Percentiles rank a stretch among this genome's conserved stretches.
These are phyloP conservation scores for Chydorus sphaericus DNA, from an alignment of 2,888 invertebrate genomes.

Conservation along the genomic window DNA sequence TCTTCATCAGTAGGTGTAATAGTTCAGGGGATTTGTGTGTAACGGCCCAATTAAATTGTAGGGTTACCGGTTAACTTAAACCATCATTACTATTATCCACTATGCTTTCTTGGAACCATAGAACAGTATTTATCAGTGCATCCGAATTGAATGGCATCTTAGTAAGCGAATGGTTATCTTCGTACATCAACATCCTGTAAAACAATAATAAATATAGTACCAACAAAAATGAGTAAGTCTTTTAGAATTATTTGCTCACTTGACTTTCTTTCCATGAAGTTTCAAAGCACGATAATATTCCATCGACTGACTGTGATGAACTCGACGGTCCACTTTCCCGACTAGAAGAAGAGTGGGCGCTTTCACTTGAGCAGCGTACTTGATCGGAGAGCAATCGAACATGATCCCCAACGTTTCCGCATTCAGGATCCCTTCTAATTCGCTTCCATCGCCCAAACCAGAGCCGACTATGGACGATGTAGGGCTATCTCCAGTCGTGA, in stretches of 20 bases:
- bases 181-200: constrained; percentile 51
- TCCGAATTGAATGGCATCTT: constrained; percentile 56
- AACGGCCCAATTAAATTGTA: no score
- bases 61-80: no score
- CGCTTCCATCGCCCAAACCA: background rate
- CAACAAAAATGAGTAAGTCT: background rate
- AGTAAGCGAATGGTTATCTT: constrained; percentile 60
- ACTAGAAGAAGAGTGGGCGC: constrained; percentile 66
- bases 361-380: constrained; percentile 47
- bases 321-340: constrained; percentile 65
- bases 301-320: constrained; percentile 58
- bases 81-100: no score
- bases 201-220: background rate
- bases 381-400: constrained; percentile 53
- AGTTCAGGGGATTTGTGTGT: no score
- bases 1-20: no score
- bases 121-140: constrained; percentile 49
- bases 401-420: constrained; percentile 27
- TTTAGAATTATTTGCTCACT: constrained; percentile 33
- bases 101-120: constrained; percentile 55
- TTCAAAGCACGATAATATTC: constrained; percentile 51
- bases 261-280: constrained; percentile 47
- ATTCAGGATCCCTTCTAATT: constrained; percentile 3
- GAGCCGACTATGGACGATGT: constrained; percentile 53
- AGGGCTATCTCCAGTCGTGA: constrained; percentile 61